phyloP scores from a whole-genome alignment of 2,797 vertebrate species.

The Mormyrops attenuatus region DNA sequence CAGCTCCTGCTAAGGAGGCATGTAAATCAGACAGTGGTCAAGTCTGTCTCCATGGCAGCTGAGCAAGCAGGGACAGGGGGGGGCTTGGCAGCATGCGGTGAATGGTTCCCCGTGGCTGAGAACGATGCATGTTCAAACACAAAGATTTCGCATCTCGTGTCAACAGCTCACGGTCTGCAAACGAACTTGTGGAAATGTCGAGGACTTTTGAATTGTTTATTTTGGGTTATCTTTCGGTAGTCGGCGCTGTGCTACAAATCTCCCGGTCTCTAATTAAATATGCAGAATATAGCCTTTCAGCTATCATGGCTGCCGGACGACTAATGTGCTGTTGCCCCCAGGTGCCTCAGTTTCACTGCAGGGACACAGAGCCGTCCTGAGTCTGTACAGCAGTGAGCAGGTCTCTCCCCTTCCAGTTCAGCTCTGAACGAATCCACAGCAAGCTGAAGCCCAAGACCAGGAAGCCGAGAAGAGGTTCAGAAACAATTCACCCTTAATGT shows the following conservation, averaged over 20 bases:
- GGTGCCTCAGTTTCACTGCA: not conserved
- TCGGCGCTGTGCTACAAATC: not conserved
- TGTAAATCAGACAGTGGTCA: conserved; percentile 17
- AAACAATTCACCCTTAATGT: not conserved
- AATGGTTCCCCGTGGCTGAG: not conserved
- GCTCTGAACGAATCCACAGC: not conserved
- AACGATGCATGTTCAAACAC: not conserved
- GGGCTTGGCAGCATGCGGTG: not conserved
- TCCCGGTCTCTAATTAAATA: not conserved
- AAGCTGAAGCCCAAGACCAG: not conserved
- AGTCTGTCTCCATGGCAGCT: conserved; percentile 7
- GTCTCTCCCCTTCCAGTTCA: not conserved
- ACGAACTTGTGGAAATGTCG: not conserved
- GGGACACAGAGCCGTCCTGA: not conserved
- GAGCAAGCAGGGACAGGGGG: not conserved
- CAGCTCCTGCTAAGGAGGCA: not conserved
- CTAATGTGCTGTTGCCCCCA: not conserved
- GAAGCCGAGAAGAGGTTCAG: not conserved
- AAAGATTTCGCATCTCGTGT: not conserved
- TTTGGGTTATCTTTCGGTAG: not conserved
- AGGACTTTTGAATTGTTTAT: not conserved
- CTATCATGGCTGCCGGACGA: not conserved
- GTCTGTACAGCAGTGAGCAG: not conserved
- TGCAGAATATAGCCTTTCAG: not conserved
- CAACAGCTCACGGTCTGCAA: not conserved